Conservation (phyloP, 2,888 invertebrate genomes). For the Lottia gigantea region DNA sequence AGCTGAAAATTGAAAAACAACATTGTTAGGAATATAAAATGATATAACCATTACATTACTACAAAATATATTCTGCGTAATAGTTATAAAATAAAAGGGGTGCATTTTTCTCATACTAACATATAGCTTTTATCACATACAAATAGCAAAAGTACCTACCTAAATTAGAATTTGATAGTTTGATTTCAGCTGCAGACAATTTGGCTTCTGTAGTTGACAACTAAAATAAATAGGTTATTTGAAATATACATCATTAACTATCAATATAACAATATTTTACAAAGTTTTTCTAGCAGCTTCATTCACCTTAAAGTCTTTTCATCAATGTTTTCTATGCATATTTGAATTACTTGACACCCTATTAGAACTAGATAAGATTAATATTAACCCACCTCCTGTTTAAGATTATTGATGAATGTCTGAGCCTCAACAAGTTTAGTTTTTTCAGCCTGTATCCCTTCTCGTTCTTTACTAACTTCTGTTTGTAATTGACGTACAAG, state of each 20-base stretch:
- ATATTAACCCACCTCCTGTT: constrained; percentile 49
- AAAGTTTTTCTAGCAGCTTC: background rate
- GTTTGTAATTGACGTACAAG: constrained; percentile 43
- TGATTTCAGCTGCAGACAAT: constrained; percentile 42
- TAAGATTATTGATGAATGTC: constrained; percentile 57
- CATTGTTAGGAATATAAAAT: too few species aligned
- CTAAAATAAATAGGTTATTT: constrained; percentile 28
- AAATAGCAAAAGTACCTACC: background rate
- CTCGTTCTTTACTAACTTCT: constrained; percentile 44
- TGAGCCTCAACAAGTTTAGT: constrained; percentile 35
- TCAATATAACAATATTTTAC: too few species aligned
- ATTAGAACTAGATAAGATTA: background rate
- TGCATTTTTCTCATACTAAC: too few species aligned
- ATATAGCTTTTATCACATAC: too few species aligned
- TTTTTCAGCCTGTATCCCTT: constrained; percentile 43
- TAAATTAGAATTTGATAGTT: constrained; percentile 31
- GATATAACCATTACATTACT: too few species aligned
- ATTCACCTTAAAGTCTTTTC: background rate
- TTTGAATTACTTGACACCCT: background rate
- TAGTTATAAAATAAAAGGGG: too few species aligned
- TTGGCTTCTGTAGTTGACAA: constrained; percentile 45
- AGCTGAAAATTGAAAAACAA: background rate
- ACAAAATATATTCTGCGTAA: too few species aligned
- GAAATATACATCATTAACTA: too few species aligned
- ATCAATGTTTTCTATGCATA: background rate